Conservation (phyloP, 2,797 vertebrate genomes). For the Pantherophis vulpinus region DNA sequence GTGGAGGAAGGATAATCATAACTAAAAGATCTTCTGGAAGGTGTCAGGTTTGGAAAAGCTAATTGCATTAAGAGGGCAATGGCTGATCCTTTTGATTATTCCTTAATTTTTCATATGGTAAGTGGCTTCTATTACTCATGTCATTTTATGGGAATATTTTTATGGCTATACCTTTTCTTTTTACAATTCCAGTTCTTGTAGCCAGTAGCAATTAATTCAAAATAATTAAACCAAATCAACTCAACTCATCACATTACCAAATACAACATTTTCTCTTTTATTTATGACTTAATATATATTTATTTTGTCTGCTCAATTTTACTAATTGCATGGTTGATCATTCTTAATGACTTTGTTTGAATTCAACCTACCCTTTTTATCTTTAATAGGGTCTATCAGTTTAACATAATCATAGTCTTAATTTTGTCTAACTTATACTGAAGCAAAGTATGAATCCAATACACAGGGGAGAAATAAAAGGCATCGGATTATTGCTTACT, state of each 20-base stretch:
- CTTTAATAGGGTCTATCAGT: conserved; percentile 50
- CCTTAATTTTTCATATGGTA: conserved; percentile 19
- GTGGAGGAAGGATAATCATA: neutral
- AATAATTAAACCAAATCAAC: conserved; percentile 58
- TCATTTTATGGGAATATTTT: conserved; percentile 35
- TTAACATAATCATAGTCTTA: conserved; percentile 62
- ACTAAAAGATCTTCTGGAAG: neutral
- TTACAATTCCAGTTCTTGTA: conserved; percentile 47
- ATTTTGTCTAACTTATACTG: conserved; percentile 65
- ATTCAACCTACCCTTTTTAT: conserved; percentile 44
- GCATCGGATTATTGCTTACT: conserved; percentile 56
- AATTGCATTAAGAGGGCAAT: neutral
- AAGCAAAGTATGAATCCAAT: conserved; percentile 64
- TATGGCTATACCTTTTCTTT: conserved; percentile 45
- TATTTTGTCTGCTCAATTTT: conserved; percentile 43
- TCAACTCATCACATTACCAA: conserved; percentile 50
- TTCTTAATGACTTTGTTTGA: conserved; percentile 58
- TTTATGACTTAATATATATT: conserved; percentile 65
- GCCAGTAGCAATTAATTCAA: conserved; percentile 64
- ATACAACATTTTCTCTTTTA: conserved; percentile 60
- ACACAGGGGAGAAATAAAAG: conserved; percentile 64
- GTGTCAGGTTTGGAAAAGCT: neutral
- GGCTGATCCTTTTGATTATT: neutral
- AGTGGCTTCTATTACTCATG: conserved; percentile 18
- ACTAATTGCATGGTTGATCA: conserved; percentile 65